phyloP scores from a whole-genome alignment of 2,113 vertebrate genomes.

The Oryzias melastigma region DNA sequence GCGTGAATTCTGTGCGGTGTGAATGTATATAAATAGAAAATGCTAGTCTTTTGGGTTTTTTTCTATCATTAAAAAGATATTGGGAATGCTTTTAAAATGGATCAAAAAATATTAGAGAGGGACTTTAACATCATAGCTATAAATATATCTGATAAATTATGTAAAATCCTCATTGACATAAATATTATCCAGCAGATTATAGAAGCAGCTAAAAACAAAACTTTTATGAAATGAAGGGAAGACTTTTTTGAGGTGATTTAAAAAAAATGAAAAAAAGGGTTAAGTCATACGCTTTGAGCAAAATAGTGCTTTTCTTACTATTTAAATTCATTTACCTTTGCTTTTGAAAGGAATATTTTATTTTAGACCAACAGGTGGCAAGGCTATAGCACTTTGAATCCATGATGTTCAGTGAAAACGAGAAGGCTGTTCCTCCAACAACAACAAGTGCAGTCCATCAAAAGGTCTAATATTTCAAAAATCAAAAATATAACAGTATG shows the following conservation, averaged over 20 bases:
- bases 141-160: conserved; percentile 46
- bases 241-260: too few relatives aligned
- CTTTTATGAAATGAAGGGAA: neutral
- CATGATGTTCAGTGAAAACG: neutral
- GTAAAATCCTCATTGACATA: conserved; percentile 53
- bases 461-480: conserved; percentile 4
- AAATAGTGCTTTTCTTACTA: too few relatives aligned
- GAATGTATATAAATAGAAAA: too few relatives aligned
- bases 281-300: too few relatives aligned
- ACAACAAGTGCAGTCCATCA: neutral
- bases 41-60: too few relatives aligned
- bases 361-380: too few relatives aligned
- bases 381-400: neutral
- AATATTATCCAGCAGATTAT: conserved; percentile 58
- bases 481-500: conserved; percentile 1
- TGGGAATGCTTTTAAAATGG: too few relatives aligned
- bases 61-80: too few relatives aligned
- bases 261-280: neutral
- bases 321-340: too few relatives aligned
- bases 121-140: conserved; percentile 43
- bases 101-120: too few relatives aligned
- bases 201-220: conserved; percentile 40
- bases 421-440: neutral
- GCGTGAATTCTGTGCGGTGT: too few relatives aligned
- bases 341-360: too few relatives aligned